Evolutionary conservation across 2,797 vertebrate genomes (phyloP).

Genomic region (Distichodus sexfasciatus): DNA sequence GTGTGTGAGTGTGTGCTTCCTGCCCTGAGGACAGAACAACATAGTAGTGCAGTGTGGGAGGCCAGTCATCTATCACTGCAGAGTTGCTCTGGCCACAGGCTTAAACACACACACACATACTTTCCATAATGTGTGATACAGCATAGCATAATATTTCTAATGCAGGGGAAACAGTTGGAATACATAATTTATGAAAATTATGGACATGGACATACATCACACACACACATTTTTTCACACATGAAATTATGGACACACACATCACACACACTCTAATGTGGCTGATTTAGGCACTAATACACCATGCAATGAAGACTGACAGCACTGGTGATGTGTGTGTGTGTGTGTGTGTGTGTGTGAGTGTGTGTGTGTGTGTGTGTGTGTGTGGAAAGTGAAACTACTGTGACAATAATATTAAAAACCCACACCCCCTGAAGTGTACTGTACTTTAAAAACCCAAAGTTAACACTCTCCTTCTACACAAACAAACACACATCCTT

Average conservation of each 20-base stretch:
- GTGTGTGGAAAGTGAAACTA: too few relatives aligned
- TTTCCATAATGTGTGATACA: constrained; percentile 1
- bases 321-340: constrained; percentile 1
- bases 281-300: constrained; percentile 21
- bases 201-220: too few relatives aligned
- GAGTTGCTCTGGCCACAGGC: constrained; percentile 6
- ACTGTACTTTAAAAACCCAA: too few relatives aligned
- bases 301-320: constrained; percentile 22
- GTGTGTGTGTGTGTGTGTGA: constrained; percentile 13
- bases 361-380: constrained; percentile 1
- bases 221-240: not conserved
- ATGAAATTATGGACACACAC: not conserved
- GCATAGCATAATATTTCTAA: not conserved
- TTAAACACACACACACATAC: constrained; percentile 28
- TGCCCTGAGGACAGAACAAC: not conserved
- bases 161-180: too few relatives aligned
- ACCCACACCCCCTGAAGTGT: too few relatives aligned
- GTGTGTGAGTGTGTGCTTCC: too few relatives aligned
- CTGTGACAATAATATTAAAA: not conserved
- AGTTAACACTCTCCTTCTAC: too few relatives aligned
- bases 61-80: constrained; percentile 16
- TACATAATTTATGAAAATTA: too few relatives aligned
- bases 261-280: constrained; percentile 27
- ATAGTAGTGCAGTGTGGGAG: constrained; percentile 16
- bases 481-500: too few relatives aligned